Conservation (phyloP, 2,113 vertebrate genomes). For the Camarhynchus parvulus region DNA sequence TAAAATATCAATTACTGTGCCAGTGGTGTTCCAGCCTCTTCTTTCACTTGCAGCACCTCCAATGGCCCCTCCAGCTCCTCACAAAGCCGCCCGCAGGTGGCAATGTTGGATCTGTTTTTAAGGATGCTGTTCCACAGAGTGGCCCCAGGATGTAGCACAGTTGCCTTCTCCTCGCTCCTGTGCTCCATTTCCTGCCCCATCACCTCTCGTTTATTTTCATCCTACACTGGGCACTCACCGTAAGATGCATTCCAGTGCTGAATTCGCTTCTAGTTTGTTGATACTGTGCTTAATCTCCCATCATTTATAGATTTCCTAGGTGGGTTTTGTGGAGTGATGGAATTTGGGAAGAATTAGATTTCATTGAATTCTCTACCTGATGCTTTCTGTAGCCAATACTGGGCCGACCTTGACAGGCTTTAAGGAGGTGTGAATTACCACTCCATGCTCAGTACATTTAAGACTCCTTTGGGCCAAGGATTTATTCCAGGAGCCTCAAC, state of each 20-base stretch:
- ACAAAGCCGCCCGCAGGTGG: conserved; percentile 33
- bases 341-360: neutral
- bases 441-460: neutral
- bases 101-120: neutral
- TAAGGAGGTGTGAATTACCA: neutral
- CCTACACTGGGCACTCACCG: rapidly evolving
- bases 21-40: no score
- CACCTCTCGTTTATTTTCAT: neutral
- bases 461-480: neutral
- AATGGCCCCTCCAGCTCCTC: neutral
- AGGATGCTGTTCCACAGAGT: rapidly evolving
- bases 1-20: no score
- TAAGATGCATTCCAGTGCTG: neutral
- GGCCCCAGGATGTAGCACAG: rapidly evolving
- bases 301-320: neutral
- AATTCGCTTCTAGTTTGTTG: neutral
- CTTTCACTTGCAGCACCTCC: no score
- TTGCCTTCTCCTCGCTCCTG: rapidly evolving
- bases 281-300: neutral
- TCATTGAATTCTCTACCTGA: neutral
- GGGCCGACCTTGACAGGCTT: neutral
- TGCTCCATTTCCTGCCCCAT: neutral
- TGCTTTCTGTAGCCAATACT: neutral
- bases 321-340: neutral
- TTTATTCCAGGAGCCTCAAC: neutral